Conservation (phyloP, 2,113 vertebrate genomes). For the Cryptotis parvus region DNA sequence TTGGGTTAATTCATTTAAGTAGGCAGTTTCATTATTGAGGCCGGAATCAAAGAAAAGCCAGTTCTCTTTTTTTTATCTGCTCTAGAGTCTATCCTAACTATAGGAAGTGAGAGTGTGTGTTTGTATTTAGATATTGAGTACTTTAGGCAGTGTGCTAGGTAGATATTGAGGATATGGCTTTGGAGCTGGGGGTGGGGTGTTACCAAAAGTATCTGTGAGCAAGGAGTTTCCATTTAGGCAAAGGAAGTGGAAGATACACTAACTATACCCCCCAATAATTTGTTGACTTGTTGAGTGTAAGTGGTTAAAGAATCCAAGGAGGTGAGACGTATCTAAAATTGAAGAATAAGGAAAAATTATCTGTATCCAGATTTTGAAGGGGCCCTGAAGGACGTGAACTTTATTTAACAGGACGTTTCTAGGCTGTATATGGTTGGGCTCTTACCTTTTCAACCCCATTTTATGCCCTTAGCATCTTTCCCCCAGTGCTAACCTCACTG, state of each 20-base stretch:
- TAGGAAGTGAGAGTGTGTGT: not conserved
- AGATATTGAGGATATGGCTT: too few species aligned
- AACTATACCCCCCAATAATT: not conserved
- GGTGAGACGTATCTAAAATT: not conserved
- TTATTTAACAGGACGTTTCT: not conserved
- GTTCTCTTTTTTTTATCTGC: too few species aligned
- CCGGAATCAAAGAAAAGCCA: not conserved
- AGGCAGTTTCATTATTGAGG: not conserved
- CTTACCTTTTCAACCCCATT: not conserved
- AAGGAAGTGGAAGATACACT: not conserved
- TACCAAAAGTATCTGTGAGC: not conserved
- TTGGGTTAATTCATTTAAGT: slow-evolving; percentile 11
- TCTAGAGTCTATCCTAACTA: too few species aligned
- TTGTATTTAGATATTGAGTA: not conserved
- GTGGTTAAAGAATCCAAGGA: not conserved
- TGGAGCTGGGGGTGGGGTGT: too few species aligned
- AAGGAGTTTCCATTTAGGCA: not conserved
- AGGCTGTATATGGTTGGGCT: not conserved
- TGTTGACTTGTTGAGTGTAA: not conserved
- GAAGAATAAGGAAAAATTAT: not conserved
- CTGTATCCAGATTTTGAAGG: slow-evolving; percentile 27
- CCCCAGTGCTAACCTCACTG: not conserved
- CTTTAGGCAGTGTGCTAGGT: not conserved
- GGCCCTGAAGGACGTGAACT: not conserved
- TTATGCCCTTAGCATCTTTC: not conserved